These are phyloP conservation scores for Cyrtorhinus lividipennis DNA, from an alignment of 1,140 invertebrate genomes.

Conservation along the genomic window DNA sequence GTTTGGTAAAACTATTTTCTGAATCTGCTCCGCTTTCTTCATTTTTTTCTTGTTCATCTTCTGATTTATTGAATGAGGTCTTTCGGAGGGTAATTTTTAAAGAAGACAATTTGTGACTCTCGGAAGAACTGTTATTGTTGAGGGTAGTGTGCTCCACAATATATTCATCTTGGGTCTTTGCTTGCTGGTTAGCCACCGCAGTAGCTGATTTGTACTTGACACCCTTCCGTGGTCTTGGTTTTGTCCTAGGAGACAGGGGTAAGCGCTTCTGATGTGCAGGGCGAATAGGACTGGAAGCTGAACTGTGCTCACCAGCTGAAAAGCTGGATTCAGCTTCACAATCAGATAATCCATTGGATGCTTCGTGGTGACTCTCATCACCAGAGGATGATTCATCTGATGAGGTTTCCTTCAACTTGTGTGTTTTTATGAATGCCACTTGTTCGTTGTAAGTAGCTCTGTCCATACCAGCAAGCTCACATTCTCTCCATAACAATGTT, in stretches of 20 bases:
- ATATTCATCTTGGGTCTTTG: not conserved
- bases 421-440: not conserved
- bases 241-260: not conserved
- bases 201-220: not conserved
- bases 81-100: not conserved
- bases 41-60: not conserved
- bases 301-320: too few relatives aligned
- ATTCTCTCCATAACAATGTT: not conserved
- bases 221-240: not conserved
- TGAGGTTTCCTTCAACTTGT: not conserved
- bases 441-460: not conserved
- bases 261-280: too few relatives aligned
- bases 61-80: not conserved
- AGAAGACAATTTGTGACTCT: not conserved
- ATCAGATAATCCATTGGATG: not conserved
- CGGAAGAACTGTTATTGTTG: not conserved
- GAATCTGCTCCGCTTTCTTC: not conserved
- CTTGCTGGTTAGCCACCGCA: not conserved
- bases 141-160: not conserved
- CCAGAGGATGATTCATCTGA: not conserved
- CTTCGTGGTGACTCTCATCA: not conserved
- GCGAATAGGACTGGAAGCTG: too few relatives aligned
- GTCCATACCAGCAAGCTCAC: not conserved
- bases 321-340: too few relatives aligned
- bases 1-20: not conserved